A percentile compares a stretch with the other conserved stretches of the same genome.
phyloP scores from a whole-genome alignment of 2,888 invertebrate genomes.

The Chorisops tibialis region DNA sequence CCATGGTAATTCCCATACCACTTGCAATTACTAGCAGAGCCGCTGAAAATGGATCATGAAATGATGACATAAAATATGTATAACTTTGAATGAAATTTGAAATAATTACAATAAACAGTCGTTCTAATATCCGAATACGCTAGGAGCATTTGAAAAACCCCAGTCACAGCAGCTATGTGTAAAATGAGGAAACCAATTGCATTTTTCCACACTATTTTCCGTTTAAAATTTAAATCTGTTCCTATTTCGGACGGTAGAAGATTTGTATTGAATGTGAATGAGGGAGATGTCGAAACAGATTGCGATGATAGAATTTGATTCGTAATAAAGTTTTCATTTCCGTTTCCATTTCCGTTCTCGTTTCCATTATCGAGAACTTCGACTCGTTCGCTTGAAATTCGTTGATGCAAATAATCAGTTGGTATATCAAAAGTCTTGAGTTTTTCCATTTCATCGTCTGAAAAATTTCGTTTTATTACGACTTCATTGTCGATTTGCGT shows the following conservation, averaged over 20 bases:
- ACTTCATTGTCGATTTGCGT: constrained; percentile 4
- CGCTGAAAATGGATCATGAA: constrained; percentile 39
- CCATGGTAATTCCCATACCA: constrained; percentile 69
- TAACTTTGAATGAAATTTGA: constrained; percentile 31
- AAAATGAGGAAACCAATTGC: constrained; percentile 59
- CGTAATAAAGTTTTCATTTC: constrained; percentile 9
- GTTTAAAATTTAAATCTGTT: constrained; percentile 54
- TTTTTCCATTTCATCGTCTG: constrained; percentile 29
- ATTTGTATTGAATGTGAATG: constrained; percentile 10
- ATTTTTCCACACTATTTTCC: constrained; percentile 62
- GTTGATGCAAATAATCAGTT: background rate
- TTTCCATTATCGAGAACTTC: constrained; percentile 26
- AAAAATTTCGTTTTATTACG: constrained; percentile 18
- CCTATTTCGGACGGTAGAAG: constrained; percentile 52
- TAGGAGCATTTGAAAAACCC: constrained; percentile 29
- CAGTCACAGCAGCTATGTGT: constrained; percentile 52
- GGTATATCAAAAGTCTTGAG: constrained; percentile 6
- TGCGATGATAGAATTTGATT: constrained; percentile 28
- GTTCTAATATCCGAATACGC: constrained; percentile 44
- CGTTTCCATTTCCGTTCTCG: constrained; percentile 24
- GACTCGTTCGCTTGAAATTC: constrained; percentile 11
- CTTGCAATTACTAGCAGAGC: constrained; percentile 41
- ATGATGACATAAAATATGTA: constrained; percentile 3
- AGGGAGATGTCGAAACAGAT: constrained; percentile 14
- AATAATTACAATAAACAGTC: constrained; percentile 49